These are phyloP conservation scores for Danio aesculapii DNA, from an alignment of 2,797 vertebrate genomes.

Conservation along the genomic window DNA sequence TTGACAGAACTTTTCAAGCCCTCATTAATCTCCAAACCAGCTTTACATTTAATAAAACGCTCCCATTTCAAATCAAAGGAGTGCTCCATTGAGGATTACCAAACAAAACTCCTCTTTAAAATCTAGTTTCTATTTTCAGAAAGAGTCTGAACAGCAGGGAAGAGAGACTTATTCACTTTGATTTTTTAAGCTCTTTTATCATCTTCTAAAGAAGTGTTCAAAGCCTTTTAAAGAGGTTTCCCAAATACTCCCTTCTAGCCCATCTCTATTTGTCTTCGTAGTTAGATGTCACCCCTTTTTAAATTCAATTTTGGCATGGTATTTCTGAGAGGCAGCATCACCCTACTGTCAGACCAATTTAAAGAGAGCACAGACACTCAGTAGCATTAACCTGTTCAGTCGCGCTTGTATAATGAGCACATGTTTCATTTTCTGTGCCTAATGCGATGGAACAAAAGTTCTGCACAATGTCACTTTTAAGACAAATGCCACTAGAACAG, in stretches of 20 bases:
- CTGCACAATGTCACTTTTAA: neutral
- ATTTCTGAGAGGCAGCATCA: neutral
- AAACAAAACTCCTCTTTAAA: constrained; percentile 4
- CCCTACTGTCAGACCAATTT: neutral
- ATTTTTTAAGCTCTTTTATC: neutral
- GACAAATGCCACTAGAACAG: constrained; percentile 4
- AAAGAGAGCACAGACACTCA: constrained; percentile 1
- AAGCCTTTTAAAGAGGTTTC: neutral
- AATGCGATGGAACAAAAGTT: constrained; percentile 38
- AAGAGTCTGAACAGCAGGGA: neutral
- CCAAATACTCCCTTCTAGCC: neutral
- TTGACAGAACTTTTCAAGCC: neutral
- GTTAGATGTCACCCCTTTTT: neutral
- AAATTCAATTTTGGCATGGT: neutral
- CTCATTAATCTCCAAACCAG: neutral
- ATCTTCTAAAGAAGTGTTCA: neutral
- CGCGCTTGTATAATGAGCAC: constrained; percentile 22
- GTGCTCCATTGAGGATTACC: neutral
- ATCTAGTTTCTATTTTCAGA: neutral
- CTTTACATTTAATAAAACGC: neutral
- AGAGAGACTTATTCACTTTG: neutral
- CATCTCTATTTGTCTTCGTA: neutral
- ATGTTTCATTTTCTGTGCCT: constrained; percentile 40
- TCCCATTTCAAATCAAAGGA: neutral
- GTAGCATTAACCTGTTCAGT: constrained; percentile 21